Base-by-base conservation (phyloP, 2,888 invertebrate species). In the Hydriomena furcata region DNA sequence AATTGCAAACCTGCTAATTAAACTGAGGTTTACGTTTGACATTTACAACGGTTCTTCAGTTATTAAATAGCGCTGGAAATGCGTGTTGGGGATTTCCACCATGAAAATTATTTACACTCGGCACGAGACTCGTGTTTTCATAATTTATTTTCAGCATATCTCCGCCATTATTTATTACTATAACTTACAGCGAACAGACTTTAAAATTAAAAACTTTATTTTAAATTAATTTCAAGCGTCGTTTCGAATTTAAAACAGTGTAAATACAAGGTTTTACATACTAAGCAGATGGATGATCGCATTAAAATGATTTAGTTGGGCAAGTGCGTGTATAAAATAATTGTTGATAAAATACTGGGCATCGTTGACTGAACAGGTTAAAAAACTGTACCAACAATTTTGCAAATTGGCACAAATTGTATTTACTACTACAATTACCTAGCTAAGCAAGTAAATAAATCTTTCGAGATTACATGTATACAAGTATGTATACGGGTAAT, bases 191-290 rank as follows among this genome's bases (percentile, higher is more conserved):
- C 42, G 5, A 34, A 45, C 44, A 41, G 41, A 43, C 36, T 47
- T 44, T 54, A 45, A 48, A 47, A 52, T 56, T 47, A 56, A 52
- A 56, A 52, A 47, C 43, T 40, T 52, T 50, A 44, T 50, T 41
- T 41, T 8, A 27, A 35, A 32, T 34, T 47, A 46, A 49, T 40
- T 36, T 34, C 41, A 27, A 38, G 24, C 25, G 8, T 21, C 20
- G 40, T 24, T 36, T 42, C 41, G 28, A 38, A 17, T 17, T 44
- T 44, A 25, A 25, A 36, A 25, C 23, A 32, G 8, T 24, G 5
- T 24, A 46, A 50, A 40, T 25, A 24, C 13, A 12, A 23, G 25
- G 21, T 27, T 42, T 43, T 12, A 13, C 17, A 37, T 13, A 10
- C 2, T 37, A 37, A 37, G 20, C 21, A 10, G 21, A 23, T 25